phyloP scores from a whole-genome alignment of 2,797 vertebrate species.

The Hybognathus amarus region DNA sequence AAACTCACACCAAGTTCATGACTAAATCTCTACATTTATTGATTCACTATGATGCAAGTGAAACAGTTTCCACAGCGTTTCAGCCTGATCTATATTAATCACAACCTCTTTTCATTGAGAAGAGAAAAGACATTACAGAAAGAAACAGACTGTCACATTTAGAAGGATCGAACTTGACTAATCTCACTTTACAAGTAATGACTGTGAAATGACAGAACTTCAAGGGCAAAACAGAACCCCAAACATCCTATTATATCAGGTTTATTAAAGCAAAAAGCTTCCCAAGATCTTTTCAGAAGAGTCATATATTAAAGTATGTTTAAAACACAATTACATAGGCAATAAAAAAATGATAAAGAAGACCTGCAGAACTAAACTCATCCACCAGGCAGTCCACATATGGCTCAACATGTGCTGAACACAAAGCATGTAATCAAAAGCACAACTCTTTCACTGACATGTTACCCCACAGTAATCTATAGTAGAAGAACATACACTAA shows the following conservation, averaged over 20 bases:
- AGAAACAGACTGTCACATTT: not conserved
- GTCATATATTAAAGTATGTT: not conserved
- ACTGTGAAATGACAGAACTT: slow-evolving; percentile 16
- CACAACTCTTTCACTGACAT: slow-evolving; percentile 41
- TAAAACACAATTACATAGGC: not conserved
- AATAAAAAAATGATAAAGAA: not conserved
- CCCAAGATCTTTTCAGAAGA: not conserved
- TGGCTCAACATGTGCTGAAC: slow-evolving; percentile 42
- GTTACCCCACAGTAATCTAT: slow-evolving; percentile 39
- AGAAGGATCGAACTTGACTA: not conserved
- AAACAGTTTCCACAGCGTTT: not conserved
- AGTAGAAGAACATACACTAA: slow-evolving; percentile 27
- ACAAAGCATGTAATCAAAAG: slow-evolving; percentile 23
- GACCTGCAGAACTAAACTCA: slow-evolving; percentile 5
- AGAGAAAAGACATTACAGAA: not conserved
- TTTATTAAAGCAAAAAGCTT: not conserved
- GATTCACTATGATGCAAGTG: not conserved
- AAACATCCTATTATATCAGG: not conserved
- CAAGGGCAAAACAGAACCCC: not conserved
- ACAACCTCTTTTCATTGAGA: not conserved
- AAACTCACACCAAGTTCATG: not conserved
- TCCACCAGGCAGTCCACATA: slow-evolving; percentile 21
- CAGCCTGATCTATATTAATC: not conserved
- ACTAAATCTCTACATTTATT: slow-evolving; percentile 3
- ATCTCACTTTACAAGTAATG: not conserved